Base-by-base conservation (phyloP, 2,797 vertebrate genomes). In the Sphenopsis melanotis region DNA sequence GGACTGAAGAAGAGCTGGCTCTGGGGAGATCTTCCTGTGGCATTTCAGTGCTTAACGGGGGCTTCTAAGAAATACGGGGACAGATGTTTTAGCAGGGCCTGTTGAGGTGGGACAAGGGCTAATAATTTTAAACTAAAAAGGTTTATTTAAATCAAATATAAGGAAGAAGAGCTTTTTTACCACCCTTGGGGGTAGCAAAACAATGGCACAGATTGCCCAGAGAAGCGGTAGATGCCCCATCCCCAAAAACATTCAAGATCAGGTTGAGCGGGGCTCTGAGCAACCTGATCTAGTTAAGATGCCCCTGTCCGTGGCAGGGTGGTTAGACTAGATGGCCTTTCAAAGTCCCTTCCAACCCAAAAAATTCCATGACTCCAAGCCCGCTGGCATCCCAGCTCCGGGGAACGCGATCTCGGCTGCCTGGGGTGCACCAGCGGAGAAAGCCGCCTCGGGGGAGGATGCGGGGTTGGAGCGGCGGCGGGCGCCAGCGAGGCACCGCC, bases 341-440 rank as follows among this genome's bases (percentile, higher is more conserved):
- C 15, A 15, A 63, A 26, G 15, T 34, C 24, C 5, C n/a, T 83
- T 50, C 32, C 24, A 44, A 16, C 10, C 17, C 17, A 2, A 27
- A n/a, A 32, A 15, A 37, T 29, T 18, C 49, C 42, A 3, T 6
- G 5, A 14, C 64, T 83, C 29, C 24, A 14, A 30, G 27, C 10
- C 60, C 1, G 2, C 2, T 9, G 36, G 5, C 47, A 9, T 41
- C 66, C 27, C 47, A 18, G 0, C 12, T 8, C 20, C 9, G 1
- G 2, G 19, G 27, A 34, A 0, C 1, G 3, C 18, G 29, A 2
- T 47, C 2, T 6, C 5, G 20, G n/a, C 18, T 11, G 11, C 44
- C 34, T 2, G 50, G 12, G 37, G 5, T 7, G 19, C 36, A 19
- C 7, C n/a, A 7, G 71, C 5, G 44, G 50, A 4, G 22, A 5